Base-by-base conservation (phyloP, 1,140 invertebrate genomes). In the Drosophila parabipectinata region DNA sequence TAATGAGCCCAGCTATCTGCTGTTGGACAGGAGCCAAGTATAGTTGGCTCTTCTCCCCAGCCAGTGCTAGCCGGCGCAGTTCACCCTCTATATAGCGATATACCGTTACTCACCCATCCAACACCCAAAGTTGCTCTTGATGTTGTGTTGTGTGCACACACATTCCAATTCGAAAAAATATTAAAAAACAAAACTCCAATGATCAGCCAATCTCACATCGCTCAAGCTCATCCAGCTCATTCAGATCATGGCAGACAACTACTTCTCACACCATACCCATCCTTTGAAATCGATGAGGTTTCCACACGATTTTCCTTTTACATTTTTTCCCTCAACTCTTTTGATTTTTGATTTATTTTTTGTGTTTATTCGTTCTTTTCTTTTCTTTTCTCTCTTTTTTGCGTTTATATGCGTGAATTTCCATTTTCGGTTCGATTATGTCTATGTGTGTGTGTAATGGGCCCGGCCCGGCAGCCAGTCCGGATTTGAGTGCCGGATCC, bases 341-440 rank as follows among this genome's bases (percentile, higher is more conserved):
- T 47, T 59, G 59, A 55, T 77, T 60, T 66, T 76, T 75, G 32
- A 67, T 76, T 76, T 75, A 57, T 44, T 64, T 55, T 64, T 56
- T 62, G 48, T 55, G 12, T 68, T 32, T 34, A 48, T 58, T 83
- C 67, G 32, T 60, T 44, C 14, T 39, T 37, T 76, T 51, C 51
- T 67, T 45, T 47, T 61, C 34, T 54, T 67, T 64, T 60, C 52
- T 79, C 69, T 41, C 39, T 60, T 41, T 79, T 79, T 64, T 85
- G 77, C 58, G 68, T 59, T 85, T 51, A 12, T n/a, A 32, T 52
- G 51, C 56, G 34, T 26, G 39, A 41, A 50, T 85, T 82, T 82
- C 59, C 66, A 66, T 87, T 85, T 88, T 64, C 69, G 82, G 77
- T 76, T 78, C 58, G 54, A 51, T 30, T 77, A 55, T 48, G 18